Base-by-base conservation (phyloP, 2,888 invertebrate species). In the Pseudanteris insignis region DNA sequence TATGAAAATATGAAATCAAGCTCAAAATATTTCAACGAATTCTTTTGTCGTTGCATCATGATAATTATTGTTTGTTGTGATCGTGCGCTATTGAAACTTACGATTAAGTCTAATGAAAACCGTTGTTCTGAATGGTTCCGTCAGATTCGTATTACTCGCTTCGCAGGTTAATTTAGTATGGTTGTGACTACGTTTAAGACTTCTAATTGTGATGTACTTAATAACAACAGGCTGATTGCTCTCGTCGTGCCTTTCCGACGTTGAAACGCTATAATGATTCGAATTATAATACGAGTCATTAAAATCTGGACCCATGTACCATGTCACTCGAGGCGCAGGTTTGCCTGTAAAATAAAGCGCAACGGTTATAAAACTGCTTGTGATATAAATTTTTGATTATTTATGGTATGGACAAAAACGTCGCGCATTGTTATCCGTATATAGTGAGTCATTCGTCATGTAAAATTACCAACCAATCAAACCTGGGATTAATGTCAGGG, bases 101-200 rank as follows among this genome's bases (percentile, higher is more conserved):
- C 94, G 84, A 81, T 92, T 91, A 67, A 94, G 87, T 81, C 92
- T 91, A 78, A 94, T 83, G 72, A 90, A 87, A 73, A 92, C 87
- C 67, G 89, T 88, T 81, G 91, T 91, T 70, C 89, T 87, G 72
- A 89, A 87, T 1, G 94, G 91, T 36, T 87, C 87, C 32, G 90
- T 89, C 69, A 92, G 83, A 80, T 90, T 90, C 67, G 92, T 94
- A 80, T 94, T 94, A 70, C 88, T 89, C 18, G 94, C 94, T 81
- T 92, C 90, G 82, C 94, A 94, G 70, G 91, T 88, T 73, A 94
- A 87, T 73, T 90, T 86, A 59, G 91, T 86, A 81, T 92, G 91
- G 70, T 93, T 85, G 81, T 94, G 92, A 81, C 89, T 90, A 47
- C 94, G 83, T 38, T 90, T 90, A 67, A 94, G 88, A 76, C 87